These are phyloP conservation scores for Dolichoris vasculosae DNA, from an alignment of 1,140 invertebrate species.

Conservation along the genomic window DNA sequence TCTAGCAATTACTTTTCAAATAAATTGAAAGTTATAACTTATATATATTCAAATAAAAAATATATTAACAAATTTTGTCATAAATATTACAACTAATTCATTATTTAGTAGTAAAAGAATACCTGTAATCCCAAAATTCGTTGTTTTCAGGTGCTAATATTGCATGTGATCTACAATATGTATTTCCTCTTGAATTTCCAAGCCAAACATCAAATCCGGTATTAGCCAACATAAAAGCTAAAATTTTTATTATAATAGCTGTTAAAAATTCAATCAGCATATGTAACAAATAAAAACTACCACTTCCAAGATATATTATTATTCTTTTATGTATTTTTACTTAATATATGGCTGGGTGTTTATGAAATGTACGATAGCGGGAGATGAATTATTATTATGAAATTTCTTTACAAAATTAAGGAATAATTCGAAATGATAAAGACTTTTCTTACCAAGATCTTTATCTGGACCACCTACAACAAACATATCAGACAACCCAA, in stretches of 20 bases:
- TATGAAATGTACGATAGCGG: too few species aligned
- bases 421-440: neutral
- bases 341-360: too few species aligned
- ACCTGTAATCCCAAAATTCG: slow-evolving; percentile 76
- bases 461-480: slow-evolving; percentile 68
- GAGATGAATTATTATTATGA: too few species aligned
- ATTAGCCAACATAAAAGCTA: slow-evolving; percentile 77
- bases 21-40: too few species aligned
- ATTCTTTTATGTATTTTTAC: too few species aligned
- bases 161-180: slow-evolving; percentile 71
- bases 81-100: neutral
- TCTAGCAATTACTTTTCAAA: too few species aligned
- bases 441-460: slow-evolving; percentile 62
- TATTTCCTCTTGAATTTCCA: slow-evolving; percentile 77
- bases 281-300: too few species aligned
- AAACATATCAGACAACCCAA: slow-evolving; percentile 71
- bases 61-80: too few species aligned
- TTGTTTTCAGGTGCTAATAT: slow-evolving; percentile 63
- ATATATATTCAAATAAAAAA: too few species aligned
- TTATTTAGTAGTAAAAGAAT: neutral
- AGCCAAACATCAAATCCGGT: slow-evolving; percentile 84
- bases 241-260: neutral
- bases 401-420: neutral
- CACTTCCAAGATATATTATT: too few species aligned
- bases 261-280: too few species aligned